Conservation (phyloP, 1,140 invertebrate species). For the Oedothorax gibbosus region DNA sequence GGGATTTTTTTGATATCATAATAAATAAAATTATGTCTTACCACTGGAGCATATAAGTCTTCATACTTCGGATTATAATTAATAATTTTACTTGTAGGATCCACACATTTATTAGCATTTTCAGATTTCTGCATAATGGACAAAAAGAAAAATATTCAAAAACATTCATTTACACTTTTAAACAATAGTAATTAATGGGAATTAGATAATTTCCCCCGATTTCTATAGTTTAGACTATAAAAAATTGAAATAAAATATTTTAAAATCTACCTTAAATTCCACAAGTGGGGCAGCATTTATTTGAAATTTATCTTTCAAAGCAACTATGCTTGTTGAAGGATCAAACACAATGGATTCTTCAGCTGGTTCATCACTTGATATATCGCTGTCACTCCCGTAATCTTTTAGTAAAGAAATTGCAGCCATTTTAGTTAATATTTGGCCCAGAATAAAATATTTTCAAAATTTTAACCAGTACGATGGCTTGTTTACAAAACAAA, state of each 20-base stretch:
- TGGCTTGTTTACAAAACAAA: too few relatives aligned
- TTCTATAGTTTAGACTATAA: neutral
- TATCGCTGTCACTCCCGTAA: conserved; percentile 50
- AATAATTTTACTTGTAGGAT: conserved; percentile 83
- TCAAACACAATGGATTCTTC: neutral
- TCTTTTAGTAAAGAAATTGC: conserved; percentile 39
- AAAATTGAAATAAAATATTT: conserved; percentile 65
- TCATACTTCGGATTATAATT: conserved; percentile 95
- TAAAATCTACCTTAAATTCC: conserved; percentile 72
- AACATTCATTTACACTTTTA: neutral
- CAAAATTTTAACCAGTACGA: too few relatives aligned
- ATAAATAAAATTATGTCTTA: conserved; percentile 65
- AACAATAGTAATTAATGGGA: too few relatives aligned
- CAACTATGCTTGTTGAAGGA: conserved; percentile 31
- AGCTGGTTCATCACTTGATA: neutral
- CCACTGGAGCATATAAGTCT: conserved; percentile 90
- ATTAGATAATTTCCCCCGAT: too few relatives aligned
- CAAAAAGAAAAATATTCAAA: neutral
- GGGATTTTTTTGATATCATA: neutral
- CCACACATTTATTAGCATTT: conserved; percentile 72
- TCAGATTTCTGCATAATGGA: conserved; percentile 54
- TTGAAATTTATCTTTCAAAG: conserved; percentile 43
- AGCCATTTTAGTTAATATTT: conserved; percentile 26
- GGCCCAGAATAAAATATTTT: too few relatives aligned
- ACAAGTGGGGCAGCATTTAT: conserved; percentile 55